Evolutionary conservation across 2,888 invertebrate species (phyloP).

Genomic region (Drosophila barbarae): DNA sequence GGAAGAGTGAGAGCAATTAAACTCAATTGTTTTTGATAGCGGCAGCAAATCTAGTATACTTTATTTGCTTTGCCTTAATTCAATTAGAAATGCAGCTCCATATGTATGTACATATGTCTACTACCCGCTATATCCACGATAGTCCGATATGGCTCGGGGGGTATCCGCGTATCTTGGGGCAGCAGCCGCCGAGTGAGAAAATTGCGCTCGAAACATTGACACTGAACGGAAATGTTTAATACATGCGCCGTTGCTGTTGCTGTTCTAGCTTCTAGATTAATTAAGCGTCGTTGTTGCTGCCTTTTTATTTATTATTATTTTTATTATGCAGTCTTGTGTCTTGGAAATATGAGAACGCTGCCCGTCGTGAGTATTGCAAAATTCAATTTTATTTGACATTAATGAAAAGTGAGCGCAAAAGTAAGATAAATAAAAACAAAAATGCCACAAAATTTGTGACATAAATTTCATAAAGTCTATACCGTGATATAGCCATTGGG

Average conservation of each 20-base stretch:
- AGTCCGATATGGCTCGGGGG: constrained; percentile 34
- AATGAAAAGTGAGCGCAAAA: constrained; percentile 38
- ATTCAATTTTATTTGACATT: constrained; percentile 28
- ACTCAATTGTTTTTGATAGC: constrained; percentile 74
- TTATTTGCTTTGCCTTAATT: constrained; percentile 67
- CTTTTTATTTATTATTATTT: constrained; percentile 37
- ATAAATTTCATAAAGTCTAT: constrained; percentile 37
- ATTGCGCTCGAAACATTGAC: constrained; percentile 78
- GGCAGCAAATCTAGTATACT: constrained; percentile 48
- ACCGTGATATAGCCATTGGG: constrained; percentile 31
- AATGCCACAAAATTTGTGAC: constrained; percentile 20
- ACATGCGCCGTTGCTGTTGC: constrained; percentile 70
- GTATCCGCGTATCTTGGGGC: constrained; percentile 51
- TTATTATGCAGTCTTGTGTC: constrained; percentile 46
- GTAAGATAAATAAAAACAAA: constrained; percentile 1
- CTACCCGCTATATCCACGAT: not conserved
- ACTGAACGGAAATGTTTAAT: constrained; percentile 80
- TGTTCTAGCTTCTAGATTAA: constrained; percentile 64
- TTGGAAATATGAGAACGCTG: constrained; percentile 42
- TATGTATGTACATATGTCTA: constrained; percentile 12
- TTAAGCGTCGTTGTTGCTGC: constrained; percentile 58
- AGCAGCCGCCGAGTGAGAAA: constrained; percentile 39
- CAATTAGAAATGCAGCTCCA: constrained; percentile 67
- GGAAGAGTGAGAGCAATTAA: constrained; percentile 65
- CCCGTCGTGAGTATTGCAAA: constrained; percentile 22